A percentile compares a stretch with the other conserved stretches of the same genome.
These are phyloP conservation scores for Amblyjoppa fuscipennis DNA, from an alignment of 2,888 invertebrate genomes.

Conservation along the genomic window DNA sequence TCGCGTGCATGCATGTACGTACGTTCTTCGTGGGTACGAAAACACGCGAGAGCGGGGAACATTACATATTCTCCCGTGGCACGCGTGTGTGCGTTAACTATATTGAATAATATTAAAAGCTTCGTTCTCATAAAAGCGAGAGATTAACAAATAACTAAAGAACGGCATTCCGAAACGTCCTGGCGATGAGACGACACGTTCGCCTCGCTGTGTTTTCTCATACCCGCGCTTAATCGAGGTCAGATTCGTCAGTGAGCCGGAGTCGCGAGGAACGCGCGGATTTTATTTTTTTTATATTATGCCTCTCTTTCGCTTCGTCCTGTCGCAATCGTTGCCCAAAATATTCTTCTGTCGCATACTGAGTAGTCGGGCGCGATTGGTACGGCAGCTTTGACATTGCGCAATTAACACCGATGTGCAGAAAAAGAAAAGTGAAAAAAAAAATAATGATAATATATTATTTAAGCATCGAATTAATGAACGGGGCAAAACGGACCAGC, in stretches of 20 bases:
- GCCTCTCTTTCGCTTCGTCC: slow-evolving; percentile 6
- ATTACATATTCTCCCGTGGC: not conserved
- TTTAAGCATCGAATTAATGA: slow-evolving; percentile 9
- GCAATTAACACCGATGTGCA: slow-evolving; percentile 19
- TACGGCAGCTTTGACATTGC: not conserved
- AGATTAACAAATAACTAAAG: slow-evolving; percentile 10
- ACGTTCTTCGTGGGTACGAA: not conserved
- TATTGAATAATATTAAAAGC: slow-evolving; percentile 2
- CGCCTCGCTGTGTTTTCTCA: slow-evolving; percentile 15
- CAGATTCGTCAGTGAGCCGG: slow-evolving; percentile 28
- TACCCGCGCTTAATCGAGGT: slow-evolving; percentile 31
- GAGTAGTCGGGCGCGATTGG: not conserved
- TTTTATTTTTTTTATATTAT: not conserved
- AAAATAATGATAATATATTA: not conserved
- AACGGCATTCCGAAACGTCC: slow-evolving; percentile 1
- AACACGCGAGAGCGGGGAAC: not conserved
- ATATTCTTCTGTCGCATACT: slow-evolving; percentile 5
- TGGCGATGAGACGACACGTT: slow-evolving; percentile 10
- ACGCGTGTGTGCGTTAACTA: not conserved
- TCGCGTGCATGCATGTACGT: not conserved
- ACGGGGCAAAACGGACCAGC: not conserved
- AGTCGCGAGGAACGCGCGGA: slow-evolving; percentile 24
- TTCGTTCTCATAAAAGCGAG: not conserved
- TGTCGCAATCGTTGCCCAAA: slow-evolving; percentile 26
- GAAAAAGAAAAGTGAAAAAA: not conserved